phyloP scores from a whole-genome alignment of 2,888 invertebrate species.

The Lithophane socia region DNA sequence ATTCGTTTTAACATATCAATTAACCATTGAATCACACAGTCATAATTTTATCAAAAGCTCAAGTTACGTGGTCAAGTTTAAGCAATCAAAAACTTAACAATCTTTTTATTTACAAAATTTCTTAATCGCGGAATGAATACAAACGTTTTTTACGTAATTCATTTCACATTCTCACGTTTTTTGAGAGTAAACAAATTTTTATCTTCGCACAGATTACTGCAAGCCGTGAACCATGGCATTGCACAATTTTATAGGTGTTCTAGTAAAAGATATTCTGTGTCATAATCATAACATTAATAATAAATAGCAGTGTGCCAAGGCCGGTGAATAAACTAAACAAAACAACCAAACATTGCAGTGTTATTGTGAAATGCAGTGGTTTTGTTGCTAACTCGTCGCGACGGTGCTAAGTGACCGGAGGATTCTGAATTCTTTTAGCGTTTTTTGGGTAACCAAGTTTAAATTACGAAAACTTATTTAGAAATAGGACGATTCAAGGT shows the following conservation, averaged over 20 bases:
- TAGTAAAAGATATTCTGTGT: constrained; percentile 49
- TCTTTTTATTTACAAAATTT: constrained; percentile 44
- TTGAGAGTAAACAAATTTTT: constrained; percentile 46
- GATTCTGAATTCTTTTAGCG: background rate
- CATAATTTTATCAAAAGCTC: constrained; percentile 26
- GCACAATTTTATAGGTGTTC: constrained; percentile 62
- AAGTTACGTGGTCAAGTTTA: constrained; percentile 35
- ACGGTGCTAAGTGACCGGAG: constrained; percentile 26
- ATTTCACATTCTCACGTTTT: constrained; percentile 45
- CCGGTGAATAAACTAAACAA: constrained; percentile 60
- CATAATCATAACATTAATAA: constrained; percentile 57
- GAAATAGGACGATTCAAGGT: background rate
- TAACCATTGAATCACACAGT: background rate
- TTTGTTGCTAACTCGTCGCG: constrained; percentile 14
- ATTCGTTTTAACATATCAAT: background rate
- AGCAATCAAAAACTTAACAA: constrained; percentile 39
- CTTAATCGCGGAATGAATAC: constrained; percentile 48
- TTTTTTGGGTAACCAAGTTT: background rate
- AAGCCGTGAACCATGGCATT: constrained; percentile 48
- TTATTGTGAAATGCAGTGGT: constrained; percentile 41
- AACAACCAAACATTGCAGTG: constrained; percentile 60
- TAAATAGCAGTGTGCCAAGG: constrained; percentile 70
- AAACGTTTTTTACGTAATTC: constrained; percentile 51
- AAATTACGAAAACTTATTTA: background rate
- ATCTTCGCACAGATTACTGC: constrained; percentile 34